These are phyloP conservation scores for Colistium nudipinnis DNA, from an alignment of 2,113 vertebrate genomes.

Conservation along the genomic window DNA sequence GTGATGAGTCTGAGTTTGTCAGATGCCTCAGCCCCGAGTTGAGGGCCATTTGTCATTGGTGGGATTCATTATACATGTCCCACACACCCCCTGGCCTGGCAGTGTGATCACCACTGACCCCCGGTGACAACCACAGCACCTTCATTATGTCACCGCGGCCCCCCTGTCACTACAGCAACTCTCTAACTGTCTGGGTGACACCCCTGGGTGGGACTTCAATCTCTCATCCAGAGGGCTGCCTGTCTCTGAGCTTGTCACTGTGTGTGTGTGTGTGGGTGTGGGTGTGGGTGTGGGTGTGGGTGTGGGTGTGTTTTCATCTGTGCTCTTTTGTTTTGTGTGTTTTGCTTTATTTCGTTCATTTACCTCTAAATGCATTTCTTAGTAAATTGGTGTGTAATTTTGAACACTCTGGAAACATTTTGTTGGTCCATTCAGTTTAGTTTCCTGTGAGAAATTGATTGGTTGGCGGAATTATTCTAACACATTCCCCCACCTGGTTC, in stretches of 20 bases:
- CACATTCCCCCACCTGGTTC: constrained; percentile 32
- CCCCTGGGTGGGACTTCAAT: constrained; percentile 80
- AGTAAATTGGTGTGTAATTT: constrained; percentile 6
- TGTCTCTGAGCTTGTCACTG: constrained; percentile 66
- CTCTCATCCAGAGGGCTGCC: constrained; percentile 78
- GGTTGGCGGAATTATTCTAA: constrained; percentile 7
- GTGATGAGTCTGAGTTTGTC: constrained; percentile 94
- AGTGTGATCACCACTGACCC: constrained; percentile 98
- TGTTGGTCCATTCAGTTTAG: constrained; percentile 2
- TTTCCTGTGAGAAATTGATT: constrained; percentile 24
- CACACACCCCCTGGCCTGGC: constrained; percentile 84
- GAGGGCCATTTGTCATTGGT: constrained; percentile 98
- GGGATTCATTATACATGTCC: constrained; percentile 97
- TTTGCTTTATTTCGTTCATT: constrained; percentile 12
- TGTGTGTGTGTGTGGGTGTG: constrained; percentile 44
- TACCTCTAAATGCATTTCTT: not conserved
- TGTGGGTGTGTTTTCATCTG: constrained; percentile 21
- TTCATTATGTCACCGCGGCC: constrained; percentile 99
- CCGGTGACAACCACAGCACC: constrained; percentile 96
- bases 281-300: constrained; percentile 28
- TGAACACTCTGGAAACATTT: not conserved
- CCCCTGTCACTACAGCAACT: constrained; percentile 84
- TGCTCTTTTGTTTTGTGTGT: constrained; percentile 15
- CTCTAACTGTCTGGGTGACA: constrained; percentile 84
- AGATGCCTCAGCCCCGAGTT: constrained; percentile 93